A percentile compares a stretch with the other conserved stretches of the same genome.
Evolutionary conservation across 2,797 vertebrate species (phyloP).

Genomic region (Rhinophrynus dorsalis): DNA sequence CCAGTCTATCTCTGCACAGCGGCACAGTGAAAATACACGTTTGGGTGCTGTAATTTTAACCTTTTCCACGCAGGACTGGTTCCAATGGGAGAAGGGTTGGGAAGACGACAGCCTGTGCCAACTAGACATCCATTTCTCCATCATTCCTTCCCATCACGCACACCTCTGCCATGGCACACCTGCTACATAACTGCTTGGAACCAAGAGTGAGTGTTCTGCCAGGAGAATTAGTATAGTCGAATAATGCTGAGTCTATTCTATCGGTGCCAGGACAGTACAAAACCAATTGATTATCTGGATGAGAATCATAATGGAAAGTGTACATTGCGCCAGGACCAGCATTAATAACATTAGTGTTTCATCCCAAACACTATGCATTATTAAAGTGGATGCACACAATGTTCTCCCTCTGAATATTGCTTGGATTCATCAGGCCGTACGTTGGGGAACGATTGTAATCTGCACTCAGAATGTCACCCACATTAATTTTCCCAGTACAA

Average conservation of each 20-base stretch:
- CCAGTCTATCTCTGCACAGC: no score
- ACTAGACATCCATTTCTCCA: neutral
- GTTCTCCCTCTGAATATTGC: neutral
- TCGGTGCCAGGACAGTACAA: neutral
- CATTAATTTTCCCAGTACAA: neutral
- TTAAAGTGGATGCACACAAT: neutral
- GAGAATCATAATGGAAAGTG: conserved; percentile 8
- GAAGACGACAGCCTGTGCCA: no score
- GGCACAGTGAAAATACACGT: no score
- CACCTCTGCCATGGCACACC: neutral
- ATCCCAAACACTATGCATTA: conserved; percentile 3
- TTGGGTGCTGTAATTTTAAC: no score
- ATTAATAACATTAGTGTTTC: conserved; percentile 16
- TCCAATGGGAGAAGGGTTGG: no score
- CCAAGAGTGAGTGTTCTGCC: conserved; percentile 1
- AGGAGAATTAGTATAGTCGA: neutral
- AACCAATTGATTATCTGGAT: conserved; percentile 26
- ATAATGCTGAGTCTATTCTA: neutral
- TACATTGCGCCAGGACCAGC: neutral
- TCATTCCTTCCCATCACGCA: neutral
- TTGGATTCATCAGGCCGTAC: neutral
- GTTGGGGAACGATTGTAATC: neutral
- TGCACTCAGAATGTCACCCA: neutral
- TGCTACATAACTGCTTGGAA: conserved; percentile 5
- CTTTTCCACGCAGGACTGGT: no score